Percentiles rank a stretch among this genome's conserved stretches.
These are phyloP conservation scores for Calcarius ornatus DNA, from an alignment of 2,113 vertebrate species.

Conservation along the genomic window DNA sequence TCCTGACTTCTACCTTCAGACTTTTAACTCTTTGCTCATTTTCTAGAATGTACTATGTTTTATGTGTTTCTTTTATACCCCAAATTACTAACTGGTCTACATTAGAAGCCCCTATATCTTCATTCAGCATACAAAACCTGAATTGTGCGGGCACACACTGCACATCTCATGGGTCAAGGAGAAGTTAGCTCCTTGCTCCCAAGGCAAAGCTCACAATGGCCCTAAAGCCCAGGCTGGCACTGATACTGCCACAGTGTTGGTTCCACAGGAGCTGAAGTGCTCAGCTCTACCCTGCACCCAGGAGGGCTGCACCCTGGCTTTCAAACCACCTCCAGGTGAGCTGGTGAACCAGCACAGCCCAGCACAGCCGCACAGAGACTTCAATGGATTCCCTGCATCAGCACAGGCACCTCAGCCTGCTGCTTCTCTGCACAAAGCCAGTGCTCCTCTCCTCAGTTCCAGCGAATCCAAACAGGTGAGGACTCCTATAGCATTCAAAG, in stretches of 20 bases:
- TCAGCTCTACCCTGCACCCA: accelerated
- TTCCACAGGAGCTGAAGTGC: neutral
- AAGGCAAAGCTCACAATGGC: neutral
- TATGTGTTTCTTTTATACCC: neutral
- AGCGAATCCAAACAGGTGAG: neutral
- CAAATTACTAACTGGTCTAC: neutral
- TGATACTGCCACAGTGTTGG: no score
- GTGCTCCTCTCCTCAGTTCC: neutral
- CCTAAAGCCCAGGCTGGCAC: neutral
- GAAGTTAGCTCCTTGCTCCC: neutral
- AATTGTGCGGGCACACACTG: accelerated
- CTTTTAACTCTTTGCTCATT: neutral
- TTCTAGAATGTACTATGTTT: neutral
- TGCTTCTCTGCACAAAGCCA: neutral
- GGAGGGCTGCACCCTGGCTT: neutral
- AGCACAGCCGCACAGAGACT: neutral
- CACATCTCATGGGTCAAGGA: neutral
- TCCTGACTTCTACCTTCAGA: neutral
- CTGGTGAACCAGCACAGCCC: neutral
- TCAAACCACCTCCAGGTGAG: neutral
- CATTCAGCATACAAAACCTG: neutral
- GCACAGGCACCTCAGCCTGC: neutral
- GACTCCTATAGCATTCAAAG: neutral
- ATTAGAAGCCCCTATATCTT: neutral
- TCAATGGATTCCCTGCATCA: accelerated